These are phyloP conservation scores for Lithobius niger DNA, from an alignment of 1,140 invertebrate genomes.

Conservation along the genomic window DNA sequence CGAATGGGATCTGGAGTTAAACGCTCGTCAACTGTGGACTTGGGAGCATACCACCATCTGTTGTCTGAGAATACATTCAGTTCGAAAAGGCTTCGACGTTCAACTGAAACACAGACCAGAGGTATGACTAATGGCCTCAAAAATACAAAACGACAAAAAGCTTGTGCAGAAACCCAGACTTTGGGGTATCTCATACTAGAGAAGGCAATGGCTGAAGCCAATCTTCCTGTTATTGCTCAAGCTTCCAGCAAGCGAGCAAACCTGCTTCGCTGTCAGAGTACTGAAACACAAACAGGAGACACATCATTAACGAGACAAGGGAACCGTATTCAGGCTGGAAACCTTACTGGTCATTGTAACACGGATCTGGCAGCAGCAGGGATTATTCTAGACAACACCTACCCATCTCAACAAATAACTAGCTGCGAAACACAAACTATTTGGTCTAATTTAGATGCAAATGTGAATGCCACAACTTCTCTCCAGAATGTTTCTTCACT, in stretches of 20 bases:
- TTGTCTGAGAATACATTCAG: not conserved
- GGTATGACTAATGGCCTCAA: not conserved
- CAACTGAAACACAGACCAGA: not conserved
- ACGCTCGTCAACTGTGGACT: too few relatives aligned
- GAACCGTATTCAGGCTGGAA: too few relatives aligned
- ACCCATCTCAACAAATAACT: too few relatives aligned
- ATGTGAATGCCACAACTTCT: too few relatives aligned
- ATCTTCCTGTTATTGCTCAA: not conserved
- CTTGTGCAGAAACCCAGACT: conserved; percentile 4
- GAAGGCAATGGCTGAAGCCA: not conserved
- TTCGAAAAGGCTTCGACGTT: not conserved
- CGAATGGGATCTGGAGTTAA: too few relatives aligned
- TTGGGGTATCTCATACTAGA: not conserved
- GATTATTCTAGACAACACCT: too few relatives aligned
- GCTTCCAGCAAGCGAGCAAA: not conserved
- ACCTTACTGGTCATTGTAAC: too few relatives aligned
- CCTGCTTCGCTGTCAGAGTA: not conserved
- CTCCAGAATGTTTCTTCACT: too few relatives aligned
- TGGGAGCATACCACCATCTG: not conserved
- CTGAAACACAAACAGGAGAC: not conserved
- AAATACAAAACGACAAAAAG: not conserved
- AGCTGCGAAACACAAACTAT: too few relatives aligned
- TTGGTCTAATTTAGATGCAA: too few relatives aligned
- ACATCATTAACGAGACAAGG: too few relatives aligned
- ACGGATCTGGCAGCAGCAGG: too few relatives aligned